Evolutionary conservation across 1,140 invertebrate species (phyloP).

Genomic region (Drosophila trapezifrons): DNA sequence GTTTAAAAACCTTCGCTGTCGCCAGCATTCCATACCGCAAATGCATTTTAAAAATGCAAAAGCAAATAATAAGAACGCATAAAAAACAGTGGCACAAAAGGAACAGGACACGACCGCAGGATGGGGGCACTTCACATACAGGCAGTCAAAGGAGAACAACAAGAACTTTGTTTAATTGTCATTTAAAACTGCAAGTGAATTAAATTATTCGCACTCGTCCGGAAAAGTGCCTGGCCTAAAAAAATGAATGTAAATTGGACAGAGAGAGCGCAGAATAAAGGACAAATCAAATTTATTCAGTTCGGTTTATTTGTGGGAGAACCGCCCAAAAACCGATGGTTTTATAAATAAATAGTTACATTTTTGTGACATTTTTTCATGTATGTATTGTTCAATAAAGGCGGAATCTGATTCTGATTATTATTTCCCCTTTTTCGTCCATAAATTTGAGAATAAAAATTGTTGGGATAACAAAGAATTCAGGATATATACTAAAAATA

Average conservation of each 20-base stretch:
- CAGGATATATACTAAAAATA: too few species aligned
- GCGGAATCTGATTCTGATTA: too few species aligned
- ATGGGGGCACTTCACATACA: conserved; percentile 57
- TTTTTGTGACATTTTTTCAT: not conserved
- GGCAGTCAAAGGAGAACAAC: conserved; percentile 43
- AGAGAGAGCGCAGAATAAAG: conserved; percentile 4
- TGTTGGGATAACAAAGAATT: too few species aligned
- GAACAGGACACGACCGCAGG: conserved; percentile 35
- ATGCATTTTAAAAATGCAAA: conserved; percentile 58
- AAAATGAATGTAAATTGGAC: conserved; percentile 19
- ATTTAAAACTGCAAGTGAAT: conserved; percentile 63
- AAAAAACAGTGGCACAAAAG: conserved; percentile 42
- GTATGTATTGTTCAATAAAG: not conserved
- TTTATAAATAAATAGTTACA: conserved; percentile 1
- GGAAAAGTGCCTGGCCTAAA: conserved; percentile 29
- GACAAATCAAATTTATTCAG: not conserved
- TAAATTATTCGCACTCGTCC: conserved; percentile 67
- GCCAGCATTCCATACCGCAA: conserved; percentile 54
- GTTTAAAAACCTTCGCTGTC: conserved; percentile 57
- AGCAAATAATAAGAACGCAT: conserved; percentile 51
- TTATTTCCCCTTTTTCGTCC: too few species aligned
- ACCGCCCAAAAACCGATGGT: not conserved
- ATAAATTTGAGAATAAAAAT: too few species aligned
- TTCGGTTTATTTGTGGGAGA: not conserved
- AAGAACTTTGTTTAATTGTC: conserved; percentile 55